Base-by-base conservation (phyloP, 1,140 invertebrate species). In the Anastrepha obliqua region DNA sequence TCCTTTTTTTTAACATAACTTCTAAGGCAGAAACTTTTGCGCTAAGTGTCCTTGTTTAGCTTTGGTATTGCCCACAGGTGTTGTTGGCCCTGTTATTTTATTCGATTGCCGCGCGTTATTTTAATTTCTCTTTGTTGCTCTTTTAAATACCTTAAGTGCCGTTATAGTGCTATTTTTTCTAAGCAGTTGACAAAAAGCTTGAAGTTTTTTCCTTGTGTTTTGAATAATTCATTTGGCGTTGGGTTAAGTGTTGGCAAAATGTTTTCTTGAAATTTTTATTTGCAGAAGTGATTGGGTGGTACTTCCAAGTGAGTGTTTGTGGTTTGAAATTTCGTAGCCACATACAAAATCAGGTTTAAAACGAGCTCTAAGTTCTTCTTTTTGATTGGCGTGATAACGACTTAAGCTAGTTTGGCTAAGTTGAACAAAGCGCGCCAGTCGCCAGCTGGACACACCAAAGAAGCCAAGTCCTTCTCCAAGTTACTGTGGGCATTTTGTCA, bases 21-120 rank as follows among this genome's bases (percentile, higher is more conserved):
- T 58, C 74, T 6, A 2, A 11, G 17, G 17, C 20, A 81, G n/a
- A 20, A 81, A 81, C 74, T 81, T 81, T 87, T 29, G 58, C n/a
- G 17, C 62, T 55, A 64, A 87, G 42, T 85, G 58, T 65, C n/a
- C 42, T 85, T 85, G 58, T 87, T 87, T 60, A 58, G 64, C 65
- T 62, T 29, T 81, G 44, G 47, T 55, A 81, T 55, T 81, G 74
- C 87, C 87, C 87, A 88, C 87, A 88, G 87, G 87, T 88, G 81
- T 88, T 85, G 81, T 44, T 86, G 60, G 42, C 55, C n/a, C 4
- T 81, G n/a, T 29, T 58, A n/a, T 81, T 81, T 81, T 81, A 55
- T 81, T 81, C 55, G 47, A 20, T 81, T 81, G n/a, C 8, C 11
- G 8, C 9, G 44, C 74, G 47, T 17, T 55, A 81, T 81, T 81